These are phyloP conservation scores for Vespertilio murinus DNA, from an alignment of 2,797 vertebrate species.

Conservation along the genomic window DNA sequence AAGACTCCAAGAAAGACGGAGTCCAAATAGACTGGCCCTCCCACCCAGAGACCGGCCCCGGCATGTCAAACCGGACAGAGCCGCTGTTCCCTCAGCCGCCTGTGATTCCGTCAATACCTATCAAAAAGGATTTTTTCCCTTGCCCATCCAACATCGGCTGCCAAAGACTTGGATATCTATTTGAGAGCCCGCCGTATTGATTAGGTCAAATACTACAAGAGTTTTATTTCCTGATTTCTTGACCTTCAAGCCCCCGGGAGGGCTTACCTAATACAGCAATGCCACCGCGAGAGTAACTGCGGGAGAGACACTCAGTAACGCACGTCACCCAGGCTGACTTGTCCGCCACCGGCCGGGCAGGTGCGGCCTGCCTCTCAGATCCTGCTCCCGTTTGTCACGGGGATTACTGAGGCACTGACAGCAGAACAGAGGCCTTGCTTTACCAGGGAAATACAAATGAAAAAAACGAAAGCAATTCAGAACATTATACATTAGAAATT, in stretches of 20 bases:
- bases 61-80: background rate
- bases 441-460: slow-evolving; percentile 45
- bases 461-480: background rate
- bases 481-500: slow-evolving; percentile 45
- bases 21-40: background rate
- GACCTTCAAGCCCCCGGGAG: slow-evolving; percentile 9
- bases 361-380: background rate
- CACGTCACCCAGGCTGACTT: slow-evolving; percentile 26
- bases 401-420: slow-evolving; percentile 52
- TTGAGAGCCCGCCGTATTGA: background rate
- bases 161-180: background rate
- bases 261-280: slow-evolving; percentile 31
- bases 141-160: background rate
- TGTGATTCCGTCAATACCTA: background rate
- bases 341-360: slow-evolving; percentile 51
- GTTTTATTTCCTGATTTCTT: slow-evolving; percentile 56
- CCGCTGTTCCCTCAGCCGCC: background rate
- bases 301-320: slow-evolving; percentile 54
- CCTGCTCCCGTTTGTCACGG: slow-evolving; percentile 1
- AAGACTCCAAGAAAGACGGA: background rate
- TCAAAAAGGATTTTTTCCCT: background rate
- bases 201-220: slow-evolving; percentile 5
- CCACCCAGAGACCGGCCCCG: background rate
- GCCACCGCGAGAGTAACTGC: background rate
- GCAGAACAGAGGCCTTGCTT: background rate